phyloP scores from a whole-genome alignment of 2,888 invertebrate genomes.

The Drosophila multiciliata region DNA sequence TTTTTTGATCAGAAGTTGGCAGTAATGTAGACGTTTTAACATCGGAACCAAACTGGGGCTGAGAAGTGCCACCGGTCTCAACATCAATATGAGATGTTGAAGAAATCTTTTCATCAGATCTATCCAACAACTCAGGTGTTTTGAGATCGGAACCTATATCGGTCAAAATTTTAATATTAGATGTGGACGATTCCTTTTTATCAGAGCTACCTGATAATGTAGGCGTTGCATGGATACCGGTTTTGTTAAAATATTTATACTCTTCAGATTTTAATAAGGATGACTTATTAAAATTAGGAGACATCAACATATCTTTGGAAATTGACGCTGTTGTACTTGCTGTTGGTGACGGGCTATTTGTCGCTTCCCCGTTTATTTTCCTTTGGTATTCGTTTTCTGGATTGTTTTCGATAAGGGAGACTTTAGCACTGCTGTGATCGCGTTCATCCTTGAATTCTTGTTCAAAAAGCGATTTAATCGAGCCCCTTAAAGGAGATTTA shows the following conservation, averaged over 20 bases:
- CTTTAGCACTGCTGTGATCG: not conserved
- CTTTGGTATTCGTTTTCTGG: not conserved
- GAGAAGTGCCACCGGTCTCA: not conserved
- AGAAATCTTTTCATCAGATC: not conserved
- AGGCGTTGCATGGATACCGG: not conserved
- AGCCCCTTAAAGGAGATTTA: not conserved
- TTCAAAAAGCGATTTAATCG: slow-evolving; percentile 9
- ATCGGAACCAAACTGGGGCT: not conserved
- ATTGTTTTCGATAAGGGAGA: not conserved
- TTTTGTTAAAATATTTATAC: not conserved
- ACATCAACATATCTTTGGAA: not conserved
- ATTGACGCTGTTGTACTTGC: not conserved
- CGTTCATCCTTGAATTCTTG: not conserved
- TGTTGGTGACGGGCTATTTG: not conserved
- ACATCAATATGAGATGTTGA: not conserved
- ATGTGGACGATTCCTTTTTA: not conserved
- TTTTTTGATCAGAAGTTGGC: not conserved
- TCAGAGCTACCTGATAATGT: not conserved
- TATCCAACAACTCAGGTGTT: not conserved
- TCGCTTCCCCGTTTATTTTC: too few species aligned
- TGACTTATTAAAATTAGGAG: not conserved
- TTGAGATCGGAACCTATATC: not conserved
- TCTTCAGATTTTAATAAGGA: not conserved
- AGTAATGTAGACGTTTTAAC: not conserved
- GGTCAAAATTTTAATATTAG: not conserved